Base-by-base conservation (phyloP, 2,888 invertebrate species). In the Amblyjoppa fuscipennis region DNA sequence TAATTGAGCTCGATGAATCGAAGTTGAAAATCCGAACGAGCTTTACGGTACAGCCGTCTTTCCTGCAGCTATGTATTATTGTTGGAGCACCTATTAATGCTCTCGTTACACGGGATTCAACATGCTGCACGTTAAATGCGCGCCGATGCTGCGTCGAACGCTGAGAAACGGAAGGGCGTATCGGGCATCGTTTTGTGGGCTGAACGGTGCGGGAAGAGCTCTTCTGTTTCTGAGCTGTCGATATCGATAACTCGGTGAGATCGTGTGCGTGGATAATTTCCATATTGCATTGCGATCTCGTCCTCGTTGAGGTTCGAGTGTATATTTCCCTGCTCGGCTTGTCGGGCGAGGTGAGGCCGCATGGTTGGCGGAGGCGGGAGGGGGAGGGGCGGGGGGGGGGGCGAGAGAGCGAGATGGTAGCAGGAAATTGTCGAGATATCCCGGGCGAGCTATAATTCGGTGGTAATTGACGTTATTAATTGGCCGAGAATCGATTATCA, bases 401-500 rank as follows among this genome's bases (percentile, higher is more conserved):
- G 34, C 1, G 61, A 56, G 78, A 49, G 64, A 80, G 71, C 41
- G 41, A 76, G 79, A 76, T 64, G 71, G 56, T 71, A 88, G 53
- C 84, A 83, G 85, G 84, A 86, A 88, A 88, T 87, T 86, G 84
- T 83, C 73, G 78, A 83, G 75, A 86, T 83, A 86, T 88, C 84
- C 81, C 82, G 84, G 53, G 81, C 81, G 85, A 69, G 79, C 83
- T 86, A 84, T 88, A 86, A 87, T 86, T 88, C 84, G 82, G 79
- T 79, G 83, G 83, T 88, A 84, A 88, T 87, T 88, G 83, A 87
- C 86, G 84, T 84, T 81, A 88, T 86, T 87, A 84, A 88, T 88
- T 86, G 87, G 84, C 77, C 84, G 83, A 84, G 81, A 88, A 84
- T 86, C 83, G 86, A 87, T 84, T 86, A 86, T 87, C 87, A 80